Conservation (phyloP, 64 coral and sea anemone species). For the Acropora tenuis region DNA sequence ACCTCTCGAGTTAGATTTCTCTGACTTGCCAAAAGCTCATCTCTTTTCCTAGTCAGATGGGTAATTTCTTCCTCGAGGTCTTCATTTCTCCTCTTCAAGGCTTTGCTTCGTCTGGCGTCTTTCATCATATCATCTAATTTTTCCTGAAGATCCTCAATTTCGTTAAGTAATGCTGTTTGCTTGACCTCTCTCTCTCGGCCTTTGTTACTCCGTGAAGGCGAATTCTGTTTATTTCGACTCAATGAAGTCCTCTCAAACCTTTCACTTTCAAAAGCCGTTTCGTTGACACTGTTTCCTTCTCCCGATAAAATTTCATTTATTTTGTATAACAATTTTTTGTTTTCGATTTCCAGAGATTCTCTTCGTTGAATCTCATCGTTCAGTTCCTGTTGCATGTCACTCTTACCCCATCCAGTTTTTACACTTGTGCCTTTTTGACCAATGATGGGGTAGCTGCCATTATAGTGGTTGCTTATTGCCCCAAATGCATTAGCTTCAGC, state of each 20-base stretch:
- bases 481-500: conserved; percentile 32
- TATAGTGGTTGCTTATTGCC: background rate
- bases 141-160: conserved; percentile 77
- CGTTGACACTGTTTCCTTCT: background rate
- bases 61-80: conserved; percentile 84
- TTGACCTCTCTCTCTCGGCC: background rate
- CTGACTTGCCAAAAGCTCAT: conserved; percentile 74
- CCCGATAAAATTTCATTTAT: conserved; percentile 71
- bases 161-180: conserved; percentile 64
- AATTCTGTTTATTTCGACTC: background rate
- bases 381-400: conserved; percentile 14
- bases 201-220: conserved; percentile 8
- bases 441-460: background rate
- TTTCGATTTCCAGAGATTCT: conserved; percentile 84
- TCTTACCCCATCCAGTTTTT: background rate
- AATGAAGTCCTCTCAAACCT: background rate
- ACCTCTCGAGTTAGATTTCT: conserved; percentile 75
- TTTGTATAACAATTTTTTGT: conserved; percentile 90
- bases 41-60: conserved; percentile 77
- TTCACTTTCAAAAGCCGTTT: background rate
- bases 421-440: background rate
- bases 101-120: conserved; percentile 69
- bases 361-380: conserved; percentile 67
- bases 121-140: conserved; percentile 71
- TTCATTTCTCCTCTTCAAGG: conserved; percentile 70